Evolutionary conservation across 1,140 invertebrate species (phyloP), one percentile per base, ranked within the genome.

Genomic region (Saccostrea glomerata): DNA sequence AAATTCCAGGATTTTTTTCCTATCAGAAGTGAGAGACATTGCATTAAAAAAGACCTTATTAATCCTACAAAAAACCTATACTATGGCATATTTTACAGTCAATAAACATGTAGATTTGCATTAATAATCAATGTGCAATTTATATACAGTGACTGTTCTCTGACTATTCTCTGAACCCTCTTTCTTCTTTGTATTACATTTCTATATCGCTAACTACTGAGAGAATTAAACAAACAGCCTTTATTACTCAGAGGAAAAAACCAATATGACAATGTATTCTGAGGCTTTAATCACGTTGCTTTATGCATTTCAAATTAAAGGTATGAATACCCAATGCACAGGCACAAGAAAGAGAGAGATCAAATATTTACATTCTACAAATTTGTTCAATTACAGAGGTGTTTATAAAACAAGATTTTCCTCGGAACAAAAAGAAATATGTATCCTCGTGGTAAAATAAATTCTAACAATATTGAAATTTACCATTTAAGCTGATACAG

Each of bases 211-310:
- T 36, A 25, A 77, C 70, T 36, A 30, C 70, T 30, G 25, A 77
- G 30, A 30, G 15, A 25, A 77, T 77, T 36, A 77, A 77, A 77
- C 25, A 77, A 77, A 77, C 70, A 77, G 23, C 13, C 30, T 77
- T 77, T 30, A 30, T 30, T 30, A 77, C 11, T 36, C 70, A 77
- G 30, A 3, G 23, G 25, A 30, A 30, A 77, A 77, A 77, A 36
- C 70, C 70, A 77, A 77, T 12, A 30, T 23, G 30, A 77, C 23
- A 36, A 77, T 25, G 25, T 77, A 36, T 77, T 77, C 25, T 11
- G 15, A 77, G 25, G 25, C 70, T 36, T 77, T 77, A 77, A 77
- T 77, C 25, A 77, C 25, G 70, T 36, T 77, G 70, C 70, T 77
- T 77, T 77, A 77, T 30, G 25, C 30, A 36, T 77, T 77, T 77